A percentile compares a stretch with the other conserved stretches of the same genome.
These are phyloP conservation scores for Macropus fuliginosus DNA, from an alignment of 2,797 vertebrate species.

Conservation along the genomic window DNA sequence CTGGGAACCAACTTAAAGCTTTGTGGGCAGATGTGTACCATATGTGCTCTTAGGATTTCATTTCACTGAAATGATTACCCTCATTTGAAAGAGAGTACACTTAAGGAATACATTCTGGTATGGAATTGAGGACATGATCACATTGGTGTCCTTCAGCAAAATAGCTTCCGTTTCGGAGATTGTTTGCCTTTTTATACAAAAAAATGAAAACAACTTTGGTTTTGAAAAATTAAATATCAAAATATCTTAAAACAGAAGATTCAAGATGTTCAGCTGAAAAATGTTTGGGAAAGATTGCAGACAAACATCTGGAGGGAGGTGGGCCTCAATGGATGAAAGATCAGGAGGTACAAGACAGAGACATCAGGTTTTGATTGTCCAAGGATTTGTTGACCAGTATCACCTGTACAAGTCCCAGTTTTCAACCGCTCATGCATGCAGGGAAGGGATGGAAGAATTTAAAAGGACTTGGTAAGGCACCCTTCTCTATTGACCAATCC, in stretches of 20 bases:
- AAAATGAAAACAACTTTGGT: neutral
- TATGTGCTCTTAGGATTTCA: neutral
- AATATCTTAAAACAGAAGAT: neutral
- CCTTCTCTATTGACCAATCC: neutral
- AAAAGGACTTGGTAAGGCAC: neutral
- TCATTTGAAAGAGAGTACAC: neutral
- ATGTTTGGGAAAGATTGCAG: neutral
- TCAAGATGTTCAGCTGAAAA: neutral
- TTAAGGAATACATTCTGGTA: neutral
- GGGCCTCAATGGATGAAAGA: neutral
- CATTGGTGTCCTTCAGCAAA: neutral
- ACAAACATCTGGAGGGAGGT: neutral
- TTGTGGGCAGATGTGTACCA: conserved; percentile 8
- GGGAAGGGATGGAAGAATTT: neutral
- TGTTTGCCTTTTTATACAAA: conserved; percentile 7
- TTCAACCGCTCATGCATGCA: neutral
- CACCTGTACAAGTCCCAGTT: neutral
- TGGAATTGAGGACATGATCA: neutral
- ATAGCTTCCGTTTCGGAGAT: neutral
- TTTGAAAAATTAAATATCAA: conserved; percentile 4
- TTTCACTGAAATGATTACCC: conserved; percentile 44
- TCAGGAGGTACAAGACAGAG: neutral
- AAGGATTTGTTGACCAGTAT: conserved; percentile 4
- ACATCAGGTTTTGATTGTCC: neutral
- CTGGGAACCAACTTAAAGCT: conserved; percentile 14